Evolutionary conservation across 2,888 invertebrate genomes (phyloP).

Genomic region (Drosophila anomalata): DNA sequence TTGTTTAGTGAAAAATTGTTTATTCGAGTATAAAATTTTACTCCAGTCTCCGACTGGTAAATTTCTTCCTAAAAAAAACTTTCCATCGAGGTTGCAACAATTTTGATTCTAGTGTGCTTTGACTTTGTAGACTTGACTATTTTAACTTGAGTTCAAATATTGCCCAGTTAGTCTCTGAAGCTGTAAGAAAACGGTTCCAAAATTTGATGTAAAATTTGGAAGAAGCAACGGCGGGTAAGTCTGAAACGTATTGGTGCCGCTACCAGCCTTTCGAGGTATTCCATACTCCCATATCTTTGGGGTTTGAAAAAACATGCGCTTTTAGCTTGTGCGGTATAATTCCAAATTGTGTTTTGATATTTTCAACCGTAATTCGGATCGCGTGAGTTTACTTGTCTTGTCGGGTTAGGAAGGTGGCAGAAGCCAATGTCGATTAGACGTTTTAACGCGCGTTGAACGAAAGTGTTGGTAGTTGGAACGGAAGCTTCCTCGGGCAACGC

Average conservation of each 20-base stretch:
- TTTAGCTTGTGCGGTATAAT: no score
- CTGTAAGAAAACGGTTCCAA: neutral
- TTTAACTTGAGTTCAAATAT: neutral
- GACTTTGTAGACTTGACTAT: neutral
- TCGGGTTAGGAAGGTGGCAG: neutral
- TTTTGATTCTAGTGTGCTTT: neutral
- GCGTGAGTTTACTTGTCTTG: slow-evolving; percentile 5
- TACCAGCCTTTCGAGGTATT: no score
- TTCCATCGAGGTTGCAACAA: no score
- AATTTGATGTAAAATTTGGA: neutral
- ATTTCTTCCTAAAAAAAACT: no score
- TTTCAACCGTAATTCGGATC: neutral
- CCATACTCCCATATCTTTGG: no score
- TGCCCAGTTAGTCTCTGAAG: neutral
- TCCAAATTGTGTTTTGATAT: neutral
- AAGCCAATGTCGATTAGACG: slow-evolving; percentile 25
- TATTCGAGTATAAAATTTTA: no score
- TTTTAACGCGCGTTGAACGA: slow-evolving; percentile 27
- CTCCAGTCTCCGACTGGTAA: no score
- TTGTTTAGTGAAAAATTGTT: no score
- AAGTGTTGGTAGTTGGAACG: slow-evolving; percentile 41
- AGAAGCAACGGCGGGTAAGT: neutral
- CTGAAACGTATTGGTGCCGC: no score
- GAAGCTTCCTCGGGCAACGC: slow-evolving; percentile 34
- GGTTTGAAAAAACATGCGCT: no score